Evolutionary conservation across 1,140 invertebrate species (phyloP), one percentile per base, ranked within the genome.

Genomic region (Drosophila saltans): DNA sequence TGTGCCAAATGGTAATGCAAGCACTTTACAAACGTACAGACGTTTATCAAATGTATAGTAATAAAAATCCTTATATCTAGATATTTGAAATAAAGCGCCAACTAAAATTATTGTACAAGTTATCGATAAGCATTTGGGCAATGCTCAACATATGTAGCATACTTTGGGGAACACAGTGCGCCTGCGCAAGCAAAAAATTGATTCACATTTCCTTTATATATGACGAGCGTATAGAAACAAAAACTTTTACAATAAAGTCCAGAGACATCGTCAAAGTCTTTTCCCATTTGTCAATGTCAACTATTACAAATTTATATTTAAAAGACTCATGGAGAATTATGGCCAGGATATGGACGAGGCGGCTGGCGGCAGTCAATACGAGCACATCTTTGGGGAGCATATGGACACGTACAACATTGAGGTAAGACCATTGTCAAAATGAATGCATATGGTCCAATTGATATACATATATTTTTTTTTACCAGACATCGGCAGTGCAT

Each of bases 401-500:
- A 89, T 89, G 82, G 84, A 81, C 67, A 78, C 72, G 21, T 92
- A 86, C 65, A 83, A 75, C 36, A 71, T 92, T 11, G 91, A 92
- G 78, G 90, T 91, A 7, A 77, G 57, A 16, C 41, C 28, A 11
- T n/a, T 36, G 21, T 11, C 57, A 36, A n/a, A 7, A 26, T 61
- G 6, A 28, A 21, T 11, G 4, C 36, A 52, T 24, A 36, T 59
- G 36, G 11, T 1, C 30, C 1, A 36, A 36, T 7, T 36, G 6
- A 36, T 7, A 68, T 40, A 45, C 26, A 24, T 40, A 45, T 30
- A 24, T 16, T 16, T 39, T 36, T 26, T 6, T 28, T 48, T 24
- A 39, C 6, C 33, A 95, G 93, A 95, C 93, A 79, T 93, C 93
- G 41, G 94, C 94, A 2, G 84, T 95, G 9, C 93, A 94, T 79